Conservation (phyloP, 2,113 vertebrate genomes). For the Gymnogyps californianus region DNA sequence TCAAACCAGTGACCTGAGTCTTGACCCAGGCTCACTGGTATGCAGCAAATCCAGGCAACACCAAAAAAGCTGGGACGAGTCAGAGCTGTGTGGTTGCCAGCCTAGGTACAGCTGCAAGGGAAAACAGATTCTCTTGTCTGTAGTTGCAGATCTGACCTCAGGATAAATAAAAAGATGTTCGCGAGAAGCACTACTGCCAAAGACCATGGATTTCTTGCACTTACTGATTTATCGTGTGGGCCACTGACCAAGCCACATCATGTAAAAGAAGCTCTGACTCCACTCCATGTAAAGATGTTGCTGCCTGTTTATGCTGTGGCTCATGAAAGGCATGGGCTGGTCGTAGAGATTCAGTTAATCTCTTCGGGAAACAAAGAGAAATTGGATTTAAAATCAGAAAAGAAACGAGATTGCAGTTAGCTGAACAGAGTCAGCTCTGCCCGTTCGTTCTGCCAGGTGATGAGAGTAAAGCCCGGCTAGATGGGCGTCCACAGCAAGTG, state of each 20-base stretch:
- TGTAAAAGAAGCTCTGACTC: not conserved
- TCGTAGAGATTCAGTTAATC: not conserved
- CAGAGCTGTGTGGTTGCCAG: not conserved
- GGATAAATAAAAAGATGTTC: not conserved
- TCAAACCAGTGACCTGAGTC: not conserved
- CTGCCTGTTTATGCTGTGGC: not conserved
- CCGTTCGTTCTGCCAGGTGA: not conserved
- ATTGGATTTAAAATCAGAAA: not conserved
- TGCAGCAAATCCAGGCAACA: not conserved
- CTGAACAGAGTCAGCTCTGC: not conserved
- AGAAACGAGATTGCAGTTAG: not conserved
- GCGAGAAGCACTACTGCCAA: not conserved
- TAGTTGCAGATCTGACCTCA: not conserved
- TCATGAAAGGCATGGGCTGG: not conserved
- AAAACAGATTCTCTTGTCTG: not conserved
- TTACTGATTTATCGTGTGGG: not conserved
- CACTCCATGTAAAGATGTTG: not conserved
- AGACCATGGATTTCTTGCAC: not conserved
- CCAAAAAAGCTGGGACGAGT: not conserved
- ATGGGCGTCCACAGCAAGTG: not conserved
- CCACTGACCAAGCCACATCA: not conserved
- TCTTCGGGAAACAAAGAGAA: not conserved
- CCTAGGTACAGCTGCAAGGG: not conserved
- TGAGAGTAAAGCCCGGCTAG: not conserved
- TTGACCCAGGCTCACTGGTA: not conserved